Base-by-base conservation (phyloP, 2,797 vertebrate species). In the Pachyuromys duprasi region DNA sequence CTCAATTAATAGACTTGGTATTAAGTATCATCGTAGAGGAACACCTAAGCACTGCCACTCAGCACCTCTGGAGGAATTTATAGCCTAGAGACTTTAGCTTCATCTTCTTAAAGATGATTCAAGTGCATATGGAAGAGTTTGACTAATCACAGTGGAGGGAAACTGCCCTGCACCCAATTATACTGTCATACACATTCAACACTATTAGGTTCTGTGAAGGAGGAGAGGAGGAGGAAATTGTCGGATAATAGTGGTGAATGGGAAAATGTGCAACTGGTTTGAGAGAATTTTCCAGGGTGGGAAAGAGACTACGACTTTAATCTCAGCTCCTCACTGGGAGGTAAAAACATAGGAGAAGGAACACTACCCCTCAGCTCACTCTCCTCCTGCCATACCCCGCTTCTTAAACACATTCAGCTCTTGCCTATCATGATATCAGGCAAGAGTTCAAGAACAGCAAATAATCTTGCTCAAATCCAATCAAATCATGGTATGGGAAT, bases 91-190 rank as follows among this genome's bases (percentile, higher is more conserved):
- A 95, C 91, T 97, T 98, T 95, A 93, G 94, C 87, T 97, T 90
- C 95, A 97, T 98, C 97, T 97, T 97, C 97, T 96, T 96, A 96
- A 97, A 93, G 95, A 96, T 95, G 97, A 98, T 97, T 97, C 96
- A 94, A 95, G 96, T 97, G 95, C 96, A 96, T 96, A 94, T 97
- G 97, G 89, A 97, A 94, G 95, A 81, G 95, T 76, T 97, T 97
- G 97, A 97, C 97, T 98, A 98, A 98, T 98, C 97, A 97, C 76
- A 97, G 97, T 79, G 93, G 86, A 97, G 96, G 96, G 96, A 96
- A 97, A 97, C 97, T 97, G 97, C 95, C 97, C 96, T 97, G 92
- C 92, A 84, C 97, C 97, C 97, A 98, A 97, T 98, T 98, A 97
- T 69, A 97, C 96, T 97, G 96, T 89, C 97, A 96, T 60, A 97